Evolutionary conservation across 2,797 vertebrate genomes (phyloP).

Genomic region (Pachyuromys duprasi): DNA sequence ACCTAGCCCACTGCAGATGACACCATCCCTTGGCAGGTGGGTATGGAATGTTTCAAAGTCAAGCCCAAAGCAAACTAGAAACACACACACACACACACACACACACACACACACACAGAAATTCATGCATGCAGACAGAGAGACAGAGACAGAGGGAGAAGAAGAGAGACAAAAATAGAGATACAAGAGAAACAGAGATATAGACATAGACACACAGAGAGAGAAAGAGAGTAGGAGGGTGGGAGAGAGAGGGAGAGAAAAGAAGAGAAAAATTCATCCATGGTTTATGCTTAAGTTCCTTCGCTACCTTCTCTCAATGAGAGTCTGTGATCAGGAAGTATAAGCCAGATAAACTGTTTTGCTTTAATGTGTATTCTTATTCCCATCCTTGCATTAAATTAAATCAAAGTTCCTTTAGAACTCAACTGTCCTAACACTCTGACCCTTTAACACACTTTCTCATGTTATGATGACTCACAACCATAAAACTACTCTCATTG

Average conservation of each 20-base stretch:
- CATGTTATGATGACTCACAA: not conserved
- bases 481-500: not conserved
- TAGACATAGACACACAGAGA: too few species aligned
- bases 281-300: not conserved
- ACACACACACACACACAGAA: not conserved
- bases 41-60: not conserved
- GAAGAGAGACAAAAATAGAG: not conserved
- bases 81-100: not conserved
- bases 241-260: not conserved
- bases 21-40: not conserved
- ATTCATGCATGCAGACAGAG: not conserved
- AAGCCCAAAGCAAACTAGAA: not conserved
- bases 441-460: not conserved
- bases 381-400: not conserved
- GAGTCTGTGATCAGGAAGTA: not conserved
- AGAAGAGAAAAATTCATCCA: not conserved
- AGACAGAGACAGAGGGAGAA: not conserved
- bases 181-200: not conserved
- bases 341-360: not conserved
- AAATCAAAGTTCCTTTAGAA: not conserved
- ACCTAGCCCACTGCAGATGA: too few species aligned
- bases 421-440: not conserved
- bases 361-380: not conserved
- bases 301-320: not conserved
- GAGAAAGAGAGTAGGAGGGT: too few species aligned